Base-by-base conservation (phyloP, 2,888 invertebrate genomes). In the Eubasilissa splendida region DNA sequence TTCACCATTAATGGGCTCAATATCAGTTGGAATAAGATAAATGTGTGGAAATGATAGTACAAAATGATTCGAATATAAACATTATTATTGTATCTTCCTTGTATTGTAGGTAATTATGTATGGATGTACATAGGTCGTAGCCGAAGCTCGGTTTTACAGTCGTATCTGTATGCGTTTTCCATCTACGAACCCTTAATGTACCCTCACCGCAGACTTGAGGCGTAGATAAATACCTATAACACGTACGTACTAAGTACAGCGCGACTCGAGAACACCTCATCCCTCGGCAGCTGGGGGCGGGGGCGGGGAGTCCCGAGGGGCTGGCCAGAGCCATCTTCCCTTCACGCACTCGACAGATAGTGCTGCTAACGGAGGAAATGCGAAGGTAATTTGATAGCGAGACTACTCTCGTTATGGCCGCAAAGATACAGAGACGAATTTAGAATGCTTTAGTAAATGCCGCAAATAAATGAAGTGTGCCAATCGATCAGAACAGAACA, bases 371-470 rank as follows among this genome's bases (percentile, higher is more conserved):
- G 68, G 66, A 77, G 81, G 83, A 81, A 80, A 81, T 83, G 83
- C 80, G 83, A 77, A 81, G 80, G 83, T 83, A 83, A 83, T 83
- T 83, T 73, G 83, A 83, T 83, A 83, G 80, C 78, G 76, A 79
- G 76, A 81, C 80, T 76, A 71, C 76, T 80, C 76, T 68, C 74
- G 77, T 82, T 77, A 76, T 79, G 70, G 60, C 73, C 60, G 52
- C 54, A 77, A 14, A 68, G 58, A 79, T 22, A 58, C 66, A 76
- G 82, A 65, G 65, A 65, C 60, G 73, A 42, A 76, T 59, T 71
- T 50, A 54, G 70, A 66, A 58, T 14, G 53, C 42, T 68, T 58
- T 58, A 22, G 58, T n/a, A 8, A 58, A 10, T 3, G 58, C 42
- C 42, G 42, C 3, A 4, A 5, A 42, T 7, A 42, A 42, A 42